phyloP scores from a whole-genome alignment of 2,888 invertebrate genomes.

The Erpobdella octoculata region DNA sequence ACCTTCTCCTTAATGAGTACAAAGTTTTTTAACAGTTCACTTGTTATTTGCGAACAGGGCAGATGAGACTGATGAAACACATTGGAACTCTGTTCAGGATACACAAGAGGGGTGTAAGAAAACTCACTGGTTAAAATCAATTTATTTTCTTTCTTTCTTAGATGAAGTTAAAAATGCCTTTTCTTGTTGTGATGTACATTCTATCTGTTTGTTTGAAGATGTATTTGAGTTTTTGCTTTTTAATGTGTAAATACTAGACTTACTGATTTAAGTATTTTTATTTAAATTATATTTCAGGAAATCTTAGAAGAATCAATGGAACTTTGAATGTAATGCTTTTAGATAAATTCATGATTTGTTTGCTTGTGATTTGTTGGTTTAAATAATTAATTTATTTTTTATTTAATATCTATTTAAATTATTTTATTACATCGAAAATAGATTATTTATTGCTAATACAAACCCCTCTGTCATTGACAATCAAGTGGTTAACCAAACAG shows the following conservation, averaged over 20 bases:
- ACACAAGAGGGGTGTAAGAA: constrained; percentile 3
- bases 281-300: neutral
- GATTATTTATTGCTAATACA: no score
- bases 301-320: constrained; percentile 15
- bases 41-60: neutral
- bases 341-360: neutral
- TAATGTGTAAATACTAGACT: neutral
- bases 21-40: neutral
- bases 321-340: constrained; percentile 6
- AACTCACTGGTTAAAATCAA: constrained; percentile 14
- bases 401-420: no score
- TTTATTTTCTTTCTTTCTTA: no score
- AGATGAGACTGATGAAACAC: neutral
- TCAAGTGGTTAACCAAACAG: no score
- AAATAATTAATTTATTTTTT: no score
- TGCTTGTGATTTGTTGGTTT: neutral
- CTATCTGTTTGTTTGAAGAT: no score
- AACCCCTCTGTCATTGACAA: no score
- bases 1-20: no score
- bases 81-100: constrained; percentile 10
- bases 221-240: no score
- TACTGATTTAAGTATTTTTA: neutral
- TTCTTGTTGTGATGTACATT: no score
- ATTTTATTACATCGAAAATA: no score
- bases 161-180: neutral